A percentile compares a stretch with the other conserved stretches of the same genome.
phyloP scores from a whole-genome alignment of 2,797 vertebrate genomes.

The Eulemur rubriventer region DNA sequence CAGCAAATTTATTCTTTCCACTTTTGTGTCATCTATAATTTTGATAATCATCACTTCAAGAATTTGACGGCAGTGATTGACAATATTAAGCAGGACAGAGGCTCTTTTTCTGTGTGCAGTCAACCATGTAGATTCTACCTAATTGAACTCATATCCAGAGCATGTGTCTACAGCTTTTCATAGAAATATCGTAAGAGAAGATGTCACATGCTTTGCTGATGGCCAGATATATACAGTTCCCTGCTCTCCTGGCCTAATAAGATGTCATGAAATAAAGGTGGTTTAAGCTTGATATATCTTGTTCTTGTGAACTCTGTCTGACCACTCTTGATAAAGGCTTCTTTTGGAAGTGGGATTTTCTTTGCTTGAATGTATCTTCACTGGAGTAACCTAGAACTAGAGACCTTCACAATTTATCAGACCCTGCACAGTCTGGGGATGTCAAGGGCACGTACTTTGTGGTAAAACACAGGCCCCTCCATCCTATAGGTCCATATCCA shows the following conservation, averaged over 20 bases:
- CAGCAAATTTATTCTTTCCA: conserved; percentile 13
- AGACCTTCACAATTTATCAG: not conserved
- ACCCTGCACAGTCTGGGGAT: not conserved
- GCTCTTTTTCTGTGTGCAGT: not conserved
- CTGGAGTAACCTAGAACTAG: not conserved
- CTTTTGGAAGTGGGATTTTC: conserved; percentile 9
- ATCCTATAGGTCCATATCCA: not conserved
- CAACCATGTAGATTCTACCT: conserved; percentile 46
- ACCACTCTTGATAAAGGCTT: not conserved
- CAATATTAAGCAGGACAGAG: conserved; percentile 13
- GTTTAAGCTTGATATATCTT: conserved; percentile 4
- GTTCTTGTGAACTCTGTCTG: conserved; percentile 24
- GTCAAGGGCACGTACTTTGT: not conserved
- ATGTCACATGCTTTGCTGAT: conserved; percentile 20
- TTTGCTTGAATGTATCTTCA: conserved; percentile 7
- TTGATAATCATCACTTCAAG: conserved; percentile 42
- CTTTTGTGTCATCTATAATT: conserved; percentile 49
- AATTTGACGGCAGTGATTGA: conserved; percentile 39
- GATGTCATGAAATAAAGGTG: conserved; percentile 43
- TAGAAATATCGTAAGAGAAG: conserved; percentile 55
- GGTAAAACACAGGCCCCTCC: not conserved
- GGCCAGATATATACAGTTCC: not conserved
- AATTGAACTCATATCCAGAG: conserved; percentile 3
- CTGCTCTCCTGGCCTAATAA: conserved; percentile 43
- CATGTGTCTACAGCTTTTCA: conserved; percentile 23